Evolutionary conservation across 2,888 invertebrate species (phyloP).

Genomic region (Esperia sulphurella): DNA sequence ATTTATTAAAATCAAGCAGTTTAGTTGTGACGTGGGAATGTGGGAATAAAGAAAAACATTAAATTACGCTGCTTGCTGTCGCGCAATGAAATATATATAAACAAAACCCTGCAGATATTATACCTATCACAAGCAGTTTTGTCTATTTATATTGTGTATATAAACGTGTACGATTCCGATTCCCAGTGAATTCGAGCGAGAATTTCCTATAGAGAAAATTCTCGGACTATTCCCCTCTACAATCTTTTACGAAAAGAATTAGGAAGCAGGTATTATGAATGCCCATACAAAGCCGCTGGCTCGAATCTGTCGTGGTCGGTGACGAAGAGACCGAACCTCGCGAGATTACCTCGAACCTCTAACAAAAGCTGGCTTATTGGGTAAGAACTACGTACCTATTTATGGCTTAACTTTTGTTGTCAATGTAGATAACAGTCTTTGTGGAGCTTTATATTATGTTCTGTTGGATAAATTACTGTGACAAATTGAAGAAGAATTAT

Average conservation of each 20-base stretch:
- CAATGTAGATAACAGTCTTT: constrained; percentile 6
- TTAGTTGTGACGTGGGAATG: too few species aligned
- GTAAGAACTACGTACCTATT: constrained; percentile 51
- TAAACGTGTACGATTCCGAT: too few species aligned
- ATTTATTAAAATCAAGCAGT: too few species aligned
- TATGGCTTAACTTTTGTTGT: constrained; percentile 56
- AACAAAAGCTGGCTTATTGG: constrained; percentile 64
- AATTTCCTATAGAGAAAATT: constrained; percentile 13
- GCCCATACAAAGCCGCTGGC: constrained; percentile 67
- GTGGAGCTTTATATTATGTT: neutral
- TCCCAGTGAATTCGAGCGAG: too few species aligned
- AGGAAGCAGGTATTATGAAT: constrained; percentile 58
- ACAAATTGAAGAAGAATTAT: too few species aligned
- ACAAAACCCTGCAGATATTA: too few species aligned
- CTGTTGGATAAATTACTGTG: too few species aligned
- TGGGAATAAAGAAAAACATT: too few species aligned
- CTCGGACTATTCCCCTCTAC: constrained; percentile 29
- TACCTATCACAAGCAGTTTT: too few species aligned
- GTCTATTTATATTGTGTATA: too few species aligned
- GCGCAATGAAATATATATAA: too few species aligned
- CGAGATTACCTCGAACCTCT: constrained; percentile 42
- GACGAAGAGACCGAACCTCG: constrained; percentile 45
- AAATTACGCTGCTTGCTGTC: too few species aligned
- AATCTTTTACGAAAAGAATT: constrained; percentile 36
- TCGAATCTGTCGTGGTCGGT: constrained; percentile 37